These are phyloP conservation scores for Magallana ariakensis DNA, from an alignment of 1,140 invertebrate genomes.

Conservation along the genomic window DNA sequence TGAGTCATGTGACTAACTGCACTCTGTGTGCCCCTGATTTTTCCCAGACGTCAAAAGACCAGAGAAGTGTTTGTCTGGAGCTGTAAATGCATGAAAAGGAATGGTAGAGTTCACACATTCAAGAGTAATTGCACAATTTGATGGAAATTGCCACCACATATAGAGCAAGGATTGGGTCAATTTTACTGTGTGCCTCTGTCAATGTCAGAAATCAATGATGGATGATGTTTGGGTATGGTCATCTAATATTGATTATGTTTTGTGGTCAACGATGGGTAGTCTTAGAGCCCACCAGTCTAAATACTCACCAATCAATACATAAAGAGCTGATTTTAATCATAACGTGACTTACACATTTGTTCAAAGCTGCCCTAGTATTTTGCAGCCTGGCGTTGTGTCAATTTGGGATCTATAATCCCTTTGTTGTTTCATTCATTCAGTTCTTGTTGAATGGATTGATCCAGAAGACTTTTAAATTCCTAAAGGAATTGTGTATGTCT, in stretches of 20 bases:
- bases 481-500: background rate
- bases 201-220: background rate
- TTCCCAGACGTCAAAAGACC: conserved; percentile 13
- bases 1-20: conserved; percentile 15
- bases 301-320: conserved; percentile 12
- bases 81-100: conserved; percentile 23
- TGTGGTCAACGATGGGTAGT: background rate
- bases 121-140: conserved; percentile 32
- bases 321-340: background rate
- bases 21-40: background rate
- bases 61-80: conserved; percentile 10
- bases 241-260: conserved; percentile 17
- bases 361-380: background rate
- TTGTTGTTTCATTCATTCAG: conserved; percentile 35
- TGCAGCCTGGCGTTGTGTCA: background rate
- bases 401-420: conserved; percentile 1
- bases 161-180: background rate
- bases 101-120: conserved; percentile 7
- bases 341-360: background rate
- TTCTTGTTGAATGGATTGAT: conserved; percentile 20
- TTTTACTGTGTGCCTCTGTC: conserved; percentile 1
- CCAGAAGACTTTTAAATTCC: conserved; percentile 13
- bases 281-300: background rate
- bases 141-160: background rate
- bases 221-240: conserved; percentile 2